Evolutionary conservation across 2,888 invertebrate species (phyloP).

Genomic region (Andrena dorsata): DNA sequence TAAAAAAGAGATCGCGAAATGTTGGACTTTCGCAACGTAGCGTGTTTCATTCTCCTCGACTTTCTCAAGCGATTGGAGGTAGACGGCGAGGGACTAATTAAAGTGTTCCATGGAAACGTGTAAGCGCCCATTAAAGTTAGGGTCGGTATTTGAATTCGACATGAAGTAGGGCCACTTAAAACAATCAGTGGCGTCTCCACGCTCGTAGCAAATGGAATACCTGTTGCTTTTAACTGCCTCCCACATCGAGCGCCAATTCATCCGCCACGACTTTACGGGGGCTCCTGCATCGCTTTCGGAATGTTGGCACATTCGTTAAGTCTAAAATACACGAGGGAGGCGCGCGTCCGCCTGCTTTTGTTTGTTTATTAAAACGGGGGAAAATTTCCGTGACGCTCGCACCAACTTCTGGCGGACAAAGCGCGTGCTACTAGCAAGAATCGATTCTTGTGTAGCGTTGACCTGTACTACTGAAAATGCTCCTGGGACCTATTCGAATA

Average conservation of each 20-base stretch:
- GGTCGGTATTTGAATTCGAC: constrained; percentile 12
- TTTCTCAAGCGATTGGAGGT: no score
- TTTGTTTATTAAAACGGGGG: constrained; percentile 59
- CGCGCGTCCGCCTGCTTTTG: constrained; percentile 26
- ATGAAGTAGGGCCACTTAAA: constrained; percentile 34
- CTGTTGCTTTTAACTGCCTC: constrained; percentile 61
- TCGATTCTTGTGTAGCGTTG: no score
- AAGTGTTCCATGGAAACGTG: not conserved
- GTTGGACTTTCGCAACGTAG: no score
- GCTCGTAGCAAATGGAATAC: constrained; percentile 58
- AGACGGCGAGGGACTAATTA: no score
- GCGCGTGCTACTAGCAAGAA: no score
- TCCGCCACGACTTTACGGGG: constrained; percentile 29
- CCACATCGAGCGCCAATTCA: constrained; percentile 43
- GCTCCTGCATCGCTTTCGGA: constrained; percentile 37
- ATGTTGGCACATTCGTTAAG: constrained; percentile 66
- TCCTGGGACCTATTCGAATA: no score
- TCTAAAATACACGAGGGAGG: constrained; percentile 59
- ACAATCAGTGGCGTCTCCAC: constrained; percentile 46
- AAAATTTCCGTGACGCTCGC: constrained; percentile 43
- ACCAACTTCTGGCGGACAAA: not conserved
- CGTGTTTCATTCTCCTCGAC: no score
- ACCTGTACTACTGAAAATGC: no score
- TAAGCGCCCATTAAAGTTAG: not conserved
- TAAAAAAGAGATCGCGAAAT: no score